phyloP scores from a whole-genome alignment of 2,113 vertebrate genomes.

The Empidonax traillii region DNA sequence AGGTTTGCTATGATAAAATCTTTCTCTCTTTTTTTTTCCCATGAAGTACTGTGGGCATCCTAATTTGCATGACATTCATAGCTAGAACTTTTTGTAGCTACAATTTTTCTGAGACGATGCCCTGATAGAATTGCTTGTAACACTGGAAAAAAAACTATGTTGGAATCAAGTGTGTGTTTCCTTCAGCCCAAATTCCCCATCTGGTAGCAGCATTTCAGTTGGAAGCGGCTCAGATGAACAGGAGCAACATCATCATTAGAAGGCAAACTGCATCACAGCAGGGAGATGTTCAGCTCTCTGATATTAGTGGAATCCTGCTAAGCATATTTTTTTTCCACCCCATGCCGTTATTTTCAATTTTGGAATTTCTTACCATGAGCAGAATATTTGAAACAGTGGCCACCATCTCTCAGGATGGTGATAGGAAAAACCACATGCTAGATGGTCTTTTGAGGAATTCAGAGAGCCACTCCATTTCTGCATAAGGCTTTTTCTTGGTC shows the following conservation, averaged over 20 bases:
- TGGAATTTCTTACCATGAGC: not conserved
- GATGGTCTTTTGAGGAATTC: not conserved
- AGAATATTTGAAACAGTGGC: not conserved
- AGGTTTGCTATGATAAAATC: not conserved
- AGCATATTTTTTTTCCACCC: not conserved
- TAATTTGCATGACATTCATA: not conserved
- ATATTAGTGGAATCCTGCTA: not conserved
- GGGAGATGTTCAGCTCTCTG: not conserved
- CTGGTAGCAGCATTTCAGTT: conserved; percentile 6
- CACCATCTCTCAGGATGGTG: not conserved
- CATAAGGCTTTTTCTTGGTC: not conserved
- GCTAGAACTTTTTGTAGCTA: not conserved
- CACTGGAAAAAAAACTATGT: not conserved
- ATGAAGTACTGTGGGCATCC: not conserved
- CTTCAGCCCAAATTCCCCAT: conserved; percentile 4
- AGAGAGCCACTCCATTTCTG: not conserved
- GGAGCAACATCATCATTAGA: not conserved
- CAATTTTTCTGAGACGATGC: not conserved
- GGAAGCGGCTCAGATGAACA: conserved; percentile 10
- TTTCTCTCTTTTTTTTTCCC: not conserved
- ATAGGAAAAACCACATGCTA: not conserved
- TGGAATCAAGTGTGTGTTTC: not conserved
- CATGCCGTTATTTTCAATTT: conserved; percentile 33
- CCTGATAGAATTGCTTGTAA: not conserved
- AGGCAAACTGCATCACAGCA: not conserved